Evolutionary conservation across 2,113 vertebrate species (phyloP), one percentile per base, ranked within the genome.

Genomic region (Syngnathus floridae): DNA sequence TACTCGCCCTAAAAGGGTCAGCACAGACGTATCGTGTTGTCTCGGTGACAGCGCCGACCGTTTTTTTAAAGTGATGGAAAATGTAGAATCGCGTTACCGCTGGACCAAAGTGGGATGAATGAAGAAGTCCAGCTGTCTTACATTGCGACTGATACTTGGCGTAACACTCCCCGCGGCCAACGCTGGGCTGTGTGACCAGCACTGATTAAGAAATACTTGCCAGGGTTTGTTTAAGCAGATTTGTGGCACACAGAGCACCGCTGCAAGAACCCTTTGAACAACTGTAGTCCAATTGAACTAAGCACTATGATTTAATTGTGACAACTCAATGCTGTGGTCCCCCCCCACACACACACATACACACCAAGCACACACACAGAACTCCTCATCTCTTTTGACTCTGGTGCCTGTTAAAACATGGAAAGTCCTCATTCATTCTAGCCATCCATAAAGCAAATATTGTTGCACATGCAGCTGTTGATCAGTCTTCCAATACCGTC

Each of bases 361-460:
- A 31, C 26, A 31, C 26, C 3, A 31, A 3, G 26, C 26, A 31
- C 26, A 31, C 26, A 26, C 45, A n/a, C 36, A 69, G 55, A 92
- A 91, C 36, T 71, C 55, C 92, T 91, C 91, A 90, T 93, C 93
- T 91, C 90, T 77, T 91, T 93, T 90, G 90, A 90, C 93, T 94
- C 93, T 89, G 86, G 87, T 85, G 91, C 93, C 93, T 94, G 93
- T 91, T 91, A 93, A 93, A 93, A 89, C 90, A 88, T 94, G 95
- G 92, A 96, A 97, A 95, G 93, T 96, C 94, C 93, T 95, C 93
- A 94, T 96, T 95, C 94, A 94, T 95, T 93, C 83, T 93, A 94
- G 91, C 92, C 93, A 93, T 95, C 93, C 92, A 94, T 96, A 96
- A 97, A 95, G 94, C 93, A 99, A 99, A 99, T 98, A 96, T 97